Conservation (phyloP, 35 echinoderm and acorn worm species). For the Apostichopus parvimensis region DNA sequence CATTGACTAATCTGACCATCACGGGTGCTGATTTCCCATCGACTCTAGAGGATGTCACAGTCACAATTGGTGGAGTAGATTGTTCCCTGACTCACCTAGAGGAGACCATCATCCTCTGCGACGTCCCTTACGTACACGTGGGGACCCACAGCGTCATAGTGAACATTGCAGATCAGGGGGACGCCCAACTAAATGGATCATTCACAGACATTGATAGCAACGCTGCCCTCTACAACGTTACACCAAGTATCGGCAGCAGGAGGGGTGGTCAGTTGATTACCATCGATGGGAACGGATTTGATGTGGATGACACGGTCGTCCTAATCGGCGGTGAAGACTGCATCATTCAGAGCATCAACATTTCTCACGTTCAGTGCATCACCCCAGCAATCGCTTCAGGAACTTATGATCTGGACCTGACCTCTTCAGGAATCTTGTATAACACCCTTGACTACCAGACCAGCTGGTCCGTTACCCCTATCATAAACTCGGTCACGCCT, state of each 20-base stretch:
- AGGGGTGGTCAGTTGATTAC: constrained; percentile 84
- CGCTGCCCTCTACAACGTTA: constrained; percentile 57
- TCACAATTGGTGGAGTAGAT: constrained; percentile 66
- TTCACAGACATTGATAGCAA: constrained; percentile 42
- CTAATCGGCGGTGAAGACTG: constrained; percentile 66
- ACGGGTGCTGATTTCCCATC: constrained; percentile 54
- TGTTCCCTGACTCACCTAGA: constrained; percentile 34
- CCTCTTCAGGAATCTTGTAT: constrained; percentile 52
- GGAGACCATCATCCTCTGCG: constrained; percentile 55
- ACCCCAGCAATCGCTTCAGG: constrained; percentile 54
- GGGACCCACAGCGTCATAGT: constrained; percentile 55
- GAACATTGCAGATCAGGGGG: constrained; percentile 64
- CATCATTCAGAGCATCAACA: constrained; percentile 65
- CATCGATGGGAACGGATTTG: constrained; percentile 81
- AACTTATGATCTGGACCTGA: constrained; percentile 56
- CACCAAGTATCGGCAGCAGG: constrained; percentile 70
- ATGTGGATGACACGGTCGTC: constrained; percentile 59
- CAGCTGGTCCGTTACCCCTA: constrained; percentile 60
- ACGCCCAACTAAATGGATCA: constrained; percentile 46
- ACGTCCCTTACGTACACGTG: constrained; percentile 71
- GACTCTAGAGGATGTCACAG: constrained; percentile 42
- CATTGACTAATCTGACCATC: constrained; percentile 52
- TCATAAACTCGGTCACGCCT: constrained; percentile 63
- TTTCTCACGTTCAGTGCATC: constrained; percentile 74
- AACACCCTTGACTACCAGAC: constrained; percentile 43